Percentiles rank a stretch among this genome's conserved stretches.
Conservation (phyloP, 1,140 invertebrate genomes). For the Coelopa frigida region DNA sequence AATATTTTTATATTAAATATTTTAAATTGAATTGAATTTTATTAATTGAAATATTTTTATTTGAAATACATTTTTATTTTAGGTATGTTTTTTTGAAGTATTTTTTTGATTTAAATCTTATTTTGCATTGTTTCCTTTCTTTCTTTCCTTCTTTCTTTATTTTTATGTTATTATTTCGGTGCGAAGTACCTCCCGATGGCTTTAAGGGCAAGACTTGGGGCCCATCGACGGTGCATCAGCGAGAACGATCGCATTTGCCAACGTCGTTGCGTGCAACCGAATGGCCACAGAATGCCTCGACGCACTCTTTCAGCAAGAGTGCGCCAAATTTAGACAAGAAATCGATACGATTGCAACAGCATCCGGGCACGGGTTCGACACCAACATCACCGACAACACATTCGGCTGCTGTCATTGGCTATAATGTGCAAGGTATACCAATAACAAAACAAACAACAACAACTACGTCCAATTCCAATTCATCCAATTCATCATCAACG, state of each 20-base stretch:
- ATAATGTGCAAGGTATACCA: constrained; percentile 12
- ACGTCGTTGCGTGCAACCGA: constrained; percentile 43
- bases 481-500: constrained; percentile 7
- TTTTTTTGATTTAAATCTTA: constrained; percentile 13
- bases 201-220: constrained; percentile 97
- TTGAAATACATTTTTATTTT: constrained; percentile 5
- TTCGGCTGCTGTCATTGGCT: constrained; percentile 2
- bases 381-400: constrained; percentile 16
- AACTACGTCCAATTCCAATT: constrained; percentile 7
- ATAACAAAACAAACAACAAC: constrained; percentile 7
- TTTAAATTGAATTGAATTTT: no score
- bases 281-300: constrained; percentile 38
- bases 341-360: constrained; percentile 17
- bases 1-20: no score
- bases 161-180: constrained; percentile 13
- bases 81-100: constrained; percentile 9
- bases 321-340: constrained; percentile 78
- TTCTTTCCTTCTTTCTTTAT: constrained; percentile 15
- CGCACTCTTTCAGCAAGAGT: constrained; percentile 50
- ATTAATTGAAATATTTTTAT: constrained; percentile 1
- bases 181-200: constrained; percentile 78
- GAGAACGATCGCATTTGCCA: constrained; percentile 70
- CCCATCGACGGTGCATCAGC: constrained; percentile 80
- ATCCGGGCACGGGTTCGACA: constrained; percentile 15
- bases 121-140: constrained; percentile 12